phyloP scores from a whole-genome alignment of 2,888 invertebrate species.

The Caenorhabditis macrosperma region DNA sequence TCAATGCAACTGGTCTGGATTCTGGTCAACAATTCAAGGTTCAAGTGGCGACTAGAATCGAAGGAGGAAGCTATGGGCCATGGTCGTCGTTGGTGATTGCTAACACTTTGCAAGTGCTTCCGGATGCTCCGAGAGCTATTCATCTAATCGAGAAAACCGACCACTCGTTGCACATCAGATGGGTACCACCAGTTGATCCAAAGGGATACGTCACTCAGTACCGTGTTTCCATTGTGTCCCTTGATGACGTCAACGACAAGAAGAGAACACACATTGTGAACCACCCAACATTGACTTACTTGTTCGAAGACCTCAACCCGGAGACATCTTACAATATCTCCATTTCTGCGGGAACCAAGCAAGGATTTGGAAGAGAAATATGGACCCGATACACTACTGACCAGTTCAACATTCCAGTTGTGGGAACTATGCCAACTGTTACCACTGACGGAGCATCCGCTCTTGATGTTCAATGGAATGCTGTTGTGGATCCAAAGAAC shows the following conservation, averaged over 20 bases:
- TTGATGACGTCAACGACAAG: slow-evolving; percentile 74
- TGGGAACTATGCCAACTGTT: slow-evolving; percentile 70
- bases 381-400: slow-evolving; percentile 78
- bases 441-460: slow-evolving; percentile 77
- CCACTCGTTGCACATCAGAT: slow-evolving; percentile 77
- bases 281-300: slow-evolving; percentile 76
- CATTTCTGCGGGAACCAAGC: slow-evolving; percentile 74
- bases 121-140: slow-evolving; percentile 79
- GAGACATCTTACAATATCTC: slow-evolving; percentile 80
- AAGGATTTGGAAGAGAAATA: slow-evolving; percentile 79
- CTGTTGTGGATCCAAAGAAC: slow-evolving; percentile 76
- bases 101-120: slow-evolving; percentile 79
- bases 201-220: slow-evolving; percentile 77
- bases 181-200: slow-evolving; percentile 79
- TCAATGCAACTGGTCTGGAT: slow-evolving; percentile 78
- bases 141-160: slow-evolving; percentile 79
- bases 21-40: slow-evolving; percentile 79
- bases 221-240: slow-evolving; percentile 73
- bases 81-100: slow-evolving; percentile 77
- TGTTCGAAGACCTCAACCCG: slow-evolving; percentile 78
- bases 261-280: slow-evolving; percentile 71
- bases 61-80: slow-evolving; percentile 79
- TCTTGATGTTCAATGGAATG: slow-evolving; percentile 79
- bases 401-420: slow-evolving; percentile 77
- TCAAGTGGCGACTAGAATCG: slow-evolving; percentile 75